Evolutionary conservation across 1,140 invertebrate genomes (phyloP), one percentile per base, ranked within the genome.

Genomic region (Centruroides sculpturatus): DNA sequence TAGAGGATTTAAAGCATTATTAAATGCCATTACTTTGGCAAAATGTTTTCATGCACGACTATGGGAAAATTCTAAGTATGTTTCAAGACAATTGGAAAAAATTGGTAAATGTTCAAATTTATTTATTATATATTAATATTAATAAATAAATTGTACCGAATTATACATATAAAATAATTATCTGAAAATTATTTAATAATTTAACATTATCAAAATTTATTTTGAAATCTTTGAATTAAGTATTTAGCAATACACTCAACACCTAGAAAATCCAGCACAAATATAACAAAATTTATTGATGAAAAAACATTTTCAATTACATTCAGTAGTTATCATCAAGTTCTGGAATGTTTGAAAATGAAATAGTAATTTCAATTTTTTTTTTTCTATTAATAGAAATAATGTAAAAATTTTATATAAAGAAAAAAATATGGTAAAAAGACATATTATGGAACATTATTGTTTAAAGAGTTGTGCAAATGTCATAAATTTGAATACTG

Each of bases 61-160:
- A 13, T 89, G 86, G 87, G 84, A 87, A 67, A 81, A 87, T 68
- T 86, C 85, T 0, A 76, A 73, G 34, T 82, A 79, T 71, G 78
- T 87, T n/a, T 75, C 80, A 35, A 80, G 80, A 67, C 86, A 89
- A 69, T 69, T 89, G 12, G 79, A 80, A 59, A 81, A 81, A 51
- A 85, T 89, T 61, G 86, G 86, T 59, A 77, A 75, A 10, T 11
- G 50, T 46, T 5, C 0, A 4, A n/a, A 13, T 12, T 46, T 56
- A 5, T 56, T 46, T 5, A 56, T 12, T 12, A n/a, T n/a, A 35
- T 12, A 23, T n/a, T n/a, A n/a, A n/a, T 35, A 12, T 35, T 12
- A 4, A 3, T 54, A 54, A 54, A 9, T 53, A 12, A n/a, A n/a
- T 53, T 12, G 2, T 8, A n/a, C 2, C 12, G 8, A 53, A 12